A percentile compares a stretch with the other conserved stretches of the same genome.
phyloP scores from a whole-genome alignment of 2,797 vertebrate species.

The Telmatherina bonti region DNA sequence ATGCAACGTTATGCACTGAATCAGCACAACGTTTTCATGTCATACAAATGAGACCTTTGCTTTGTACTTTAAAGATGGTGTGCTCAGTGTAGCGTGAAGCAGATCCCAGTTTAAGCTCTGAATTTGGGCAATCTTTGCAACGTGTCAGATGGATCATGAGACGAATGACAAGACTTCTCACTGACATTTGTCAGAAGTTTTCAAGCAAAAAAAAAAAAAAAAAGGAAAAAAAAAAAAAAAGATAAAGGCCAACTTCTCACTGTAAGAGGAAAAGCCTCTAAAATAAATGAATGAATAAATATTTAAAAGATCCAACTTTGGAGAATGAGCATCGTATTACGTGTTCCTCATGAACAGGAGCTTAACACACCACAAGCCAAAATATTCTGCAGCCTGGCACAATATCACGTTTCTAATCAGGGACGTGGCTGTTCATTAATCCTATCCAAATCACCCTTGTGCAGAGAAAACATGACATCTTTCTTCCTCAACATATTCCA shows the following conservation, averaged over 20 bases:
- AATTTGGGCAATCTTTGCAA: neutral
- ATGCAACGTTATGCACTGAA: slow-evolving; percentile 9
- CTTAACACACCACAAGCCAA: neutral
- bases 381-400: slow-evolving; percentile 8
- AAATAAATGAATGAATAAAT: neutral
- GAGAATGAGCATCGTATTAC: slow-evolving; percentile 10
- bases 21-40: slow-evolving; percentile 5
- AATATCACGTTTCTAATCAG: slow-evolving; percentile 17
- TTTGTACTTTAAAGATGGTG: neutral
- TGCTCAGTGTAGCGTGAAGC: neutral
- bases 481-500: slow-evolving; percentile 15
- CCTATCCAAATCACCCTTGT: slow-evolving; percentile 8
- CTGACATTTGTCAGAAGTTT: neutral
- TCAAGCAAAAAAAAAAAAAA: no score
- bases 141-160: neutral
- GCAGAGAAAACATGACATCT: slow-evolving; percentile 19
- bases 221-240: neutral
- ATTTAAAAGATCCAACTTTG: slow-evolving; percentile 9
- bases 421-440: slow-evolving; percentile 18
- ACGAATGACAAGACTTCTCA: neutral
- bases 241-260: neutral
- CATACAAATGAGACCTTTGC: neutral
- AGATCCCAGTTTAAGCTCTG: neutral
- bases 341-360: slow-evolving; percentile 7
- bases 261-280: neutral